Percentiles rank a stretch among this genome's conserved stretches.
Evolutionary conservation across 2,797 vertebrate genomes (phyloP).

Genomic region (Triplophysa yarkandensis): DNA sequence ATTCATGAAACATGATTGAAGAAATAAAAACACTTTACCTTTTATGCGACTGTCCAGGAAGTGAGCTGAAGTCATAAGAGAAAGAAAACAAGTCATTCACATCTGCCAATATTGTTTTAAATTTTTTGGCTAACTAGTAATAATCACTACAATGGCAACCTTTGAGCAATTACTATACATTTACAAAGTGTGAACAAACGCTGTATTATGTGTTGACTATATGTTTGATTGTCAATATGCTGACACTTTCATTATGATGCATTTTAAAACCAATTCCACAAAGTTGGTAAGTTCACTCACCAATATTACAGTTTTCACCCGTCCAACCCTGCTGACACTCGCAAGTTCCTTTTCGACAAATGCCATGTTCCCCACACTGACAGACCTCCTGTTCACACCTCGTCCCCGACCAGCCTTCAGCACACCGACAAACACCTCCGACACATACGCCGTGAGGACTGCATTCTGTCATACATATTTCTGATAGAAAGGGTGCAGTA

Average conservation of each 20-base stretch:
- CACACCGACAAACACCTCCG: conserved; percentile 89
- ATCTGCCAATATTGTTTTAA: neutral
- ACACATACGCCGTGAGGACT: conserved; percentile 91
- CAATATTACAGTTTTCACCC: conserved; percentile 97
- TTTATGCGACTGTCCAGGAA: conserved; percentile 92
- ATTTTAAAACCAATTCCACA: conserved; percentile 4
- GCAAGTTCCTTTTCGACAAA: conserved; percentile 94
- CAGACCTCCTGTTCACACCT: conserved; percentile 92
- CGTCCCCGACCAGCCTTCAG: conserved; percentile 92
- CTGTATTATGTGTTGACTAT: conserved; percentile 5
- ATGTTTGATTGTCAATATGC: neutral
- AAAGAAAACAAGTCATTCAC: conserved; percentile 4
- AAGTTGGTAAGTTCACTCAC: conserved; percentile 73
- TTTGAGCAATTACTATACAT: neutral
- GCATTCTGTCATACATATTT: conserved; percentile 90
- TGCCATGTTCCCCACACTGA: conserved; percentile 93
- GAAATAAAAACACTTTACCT: conserved; percentile 83
- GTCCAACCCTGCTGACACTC: conserved; percentile 99
- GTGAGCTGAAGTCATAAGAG: conserved; percentile 75
- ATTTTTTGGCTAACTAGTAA: neutral
- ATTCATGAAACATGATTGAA: conserved; percentile 7
- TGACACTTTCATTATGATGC: neutral
- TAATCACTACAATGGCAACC: neutral
- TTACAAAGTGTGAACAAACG: neutral
- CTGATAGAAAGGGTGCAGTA: conserved; percentile 64